Conservation (phyloP, 2,797 vertebrate species). For the Intellagama lesueurii region DNA sequence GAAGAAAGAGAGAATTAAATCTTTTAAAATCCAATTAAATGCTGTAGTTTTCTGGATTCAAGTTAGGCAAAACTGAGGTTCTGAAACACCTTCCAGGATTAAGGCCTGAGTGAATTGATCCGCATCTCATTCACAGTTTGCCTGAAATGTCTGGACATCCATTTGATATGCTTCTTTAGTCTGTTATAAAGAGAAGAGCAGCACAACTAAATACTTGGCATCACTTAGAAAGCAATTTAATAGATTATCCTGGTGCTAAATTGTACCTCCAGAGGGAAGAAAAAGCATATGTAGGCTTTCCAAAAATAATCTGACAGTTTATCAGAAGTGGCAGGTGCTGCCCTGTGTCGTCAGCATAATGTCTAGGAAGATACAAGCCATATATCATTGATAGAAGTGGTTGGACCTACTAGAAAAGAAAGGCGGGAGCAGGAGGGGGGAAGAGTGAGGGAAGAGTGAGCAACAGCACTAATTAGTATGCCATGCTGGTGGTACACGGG, state of each 20-base stretch:
- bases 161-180: constrained; percentile 19
- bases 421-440: constrained; percentile 4
- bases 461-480: constrained; percentile 60
- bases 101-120: neutral
- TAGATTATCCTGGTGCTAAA: constrained; percentile 68
- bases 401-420: neutral
- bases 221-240: constrained; percentile 59
- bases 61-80: neutral
- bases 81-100: neutral
- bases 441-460: constrained; percentile 18
- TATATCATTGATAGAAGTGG: constrained; percentile 30
- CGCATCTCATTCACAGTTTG: neutral
- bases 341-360: constrained; percentile 61
- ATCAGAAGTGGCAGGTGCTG: constrained; percentile 69
- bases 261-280: constrained; percentile 60
- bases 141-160: neutral
- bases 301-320: constrained; percentile 71
- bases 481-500: neutral
- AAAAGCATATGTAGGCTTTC: constrained; percentile 63
- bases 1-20: neutral
- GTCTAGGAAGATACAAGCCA: constrained; percentile 50
- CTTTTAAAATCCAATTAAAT: neutral
- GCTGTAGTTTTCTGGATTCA: neutral
- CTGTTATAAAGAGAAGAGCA: constrained; percentile 17
- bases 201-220: constrained; percentile 56